Evolutionary conservation across 2,888 invertebrate species (phyloP).

Genomic region (Aporophyla lueneburgensis): DNA sequence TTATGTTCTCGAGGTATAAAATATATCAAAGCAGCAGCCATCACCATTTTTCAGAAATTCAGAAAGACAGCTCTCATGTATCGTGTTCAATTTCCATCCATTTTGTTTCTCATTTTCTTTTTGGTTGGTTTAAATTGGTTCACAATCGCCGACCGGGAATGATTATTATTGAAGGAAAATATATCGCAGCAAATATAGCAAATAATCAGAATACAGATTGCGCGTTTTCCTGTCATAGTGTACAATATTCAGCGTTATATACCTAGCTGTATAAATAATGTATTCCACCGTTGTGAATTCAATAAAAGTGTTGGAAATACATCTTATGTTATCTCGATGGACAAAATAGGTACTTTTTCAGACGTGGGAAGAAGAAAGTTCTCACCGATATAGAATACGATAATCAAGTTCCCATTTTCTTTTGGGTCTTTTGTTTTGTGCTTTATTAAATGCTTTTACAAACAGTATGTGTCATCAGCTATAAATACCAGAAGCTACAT

Average conservation of each 20-base stretch:
- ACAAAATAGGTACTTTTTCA: background rate
- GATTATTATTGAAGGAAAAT: slow-evolving; percentile 22
- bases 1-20: background rate
- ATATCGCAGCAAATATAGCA: slow-evolving; percentile 34
- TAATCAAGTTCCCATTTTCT: slow-evolving; percentile 45
- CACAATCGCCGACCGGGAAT: slow-evolving; percentile 13
- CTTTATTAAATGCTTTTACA: slow-evolving; percentile 31
- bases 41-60: background rate
- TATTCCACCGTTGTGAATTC: slow-evolving; percentile 18
- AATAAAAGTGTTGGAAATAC: slow-evolving; percentile 27
- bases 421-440: slow-evolving; percentile 28
- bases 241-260: slow-evolving; percentile 25
- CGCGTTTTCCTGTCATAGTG: slow-evolving; percentile 26
- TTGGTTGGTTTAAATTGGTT: too few species aligned
- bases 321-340: slow-evolving; percentile 40
- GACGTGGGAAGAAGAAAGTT: slow-evolving; percentile 23
- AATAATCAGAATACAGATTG: slow-evolving; percentile 38
- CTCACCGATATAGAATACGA: slow-evolving; percentile 22
- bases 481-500: background rate
- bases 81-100: background rate
- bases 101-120: slow-evolving; percentile 31
- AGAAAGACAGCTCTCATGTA: background rate
- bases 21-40: background rate
- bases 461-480: background rate
- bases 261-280: slow-evolving; percentile 9